These are phyloP conservation scores for Epistrophella euchroma DNA, from an alignment of 2,888 invertebrate species.

Conservation along the genomic window DNA sequence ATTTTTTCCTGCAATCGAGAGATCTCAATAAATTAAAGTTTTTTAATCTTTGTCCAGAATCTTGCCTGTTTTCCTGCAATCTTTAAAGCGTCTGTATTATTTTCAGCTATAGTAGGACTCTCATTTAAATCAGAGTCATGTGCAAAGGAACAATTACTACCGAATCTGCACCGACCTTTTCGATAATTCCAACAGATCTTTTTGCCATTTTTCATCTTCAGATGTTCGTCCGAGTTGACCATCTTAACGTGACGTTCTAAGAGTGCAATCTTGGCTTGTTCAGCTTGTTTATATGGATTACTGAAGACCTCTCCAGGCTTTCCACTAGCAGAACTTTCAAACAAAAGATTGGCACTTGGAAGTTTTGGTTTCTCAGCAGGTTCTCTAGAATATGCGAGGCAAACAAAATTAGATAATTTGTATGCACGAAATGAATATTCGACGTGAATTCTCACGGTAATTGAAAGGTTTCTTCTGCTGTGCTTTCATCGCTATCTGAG, in stretches of 20 bases:
- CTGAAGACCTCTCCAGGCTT: slow-evolving; percentile 87
- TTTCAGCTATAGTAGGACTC: slow-evolving; percentile 84
- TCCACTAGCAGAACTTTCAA: slow-evolving; percentile 76
- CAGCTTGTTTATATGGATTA: slow-evolving; percentile 94
- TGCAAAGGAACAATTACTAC: slow-evolving; percentile 95
- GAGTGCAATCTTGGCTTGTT: slow-evolving; percentile 93
- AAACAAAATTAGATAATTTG: not conserved
- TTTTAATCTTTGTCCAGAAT: not conserved
- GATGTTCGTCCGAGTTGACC: slow-evolving; percentile 90
- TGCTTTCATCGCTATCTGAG: slow-evolving; percentile 77
- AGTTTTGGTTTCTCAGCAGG: slow-evolving; percentile 67
- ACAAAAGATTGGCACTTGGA: slow-evolving; percentile 80
- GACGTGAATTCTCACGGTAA: slow-evolving; percentile 4
- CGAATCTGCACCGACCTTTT: slow-evolving; percentile 95
- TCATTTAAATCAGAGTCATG: slow-evolving; percentile 93
- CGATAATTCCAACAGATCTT: slow-evolving; percentile 97
- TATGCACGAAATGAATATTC: not conserved
- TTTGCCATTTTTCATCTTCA: slow-evolving; percentile 92
- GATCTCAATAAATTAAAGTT: not conserved
- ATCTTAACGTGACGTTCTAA: slow-evolving; percentile 97
- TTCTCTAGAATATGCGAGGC: slow-evolving; percentile 39
- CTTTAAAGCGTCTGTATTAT: not conserved
- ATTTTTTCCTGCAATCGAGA: slow-evolving; percentile 52
- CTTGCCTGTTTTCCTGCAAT: slow-evolving; percentile 38
- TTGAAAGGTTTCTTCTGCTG: slow-evolving; percentile 12